Evolutionary conservation across 2,888 invertebrate genomes (phyloP).

Genomic region (Microdon myrmicae): DNA sequence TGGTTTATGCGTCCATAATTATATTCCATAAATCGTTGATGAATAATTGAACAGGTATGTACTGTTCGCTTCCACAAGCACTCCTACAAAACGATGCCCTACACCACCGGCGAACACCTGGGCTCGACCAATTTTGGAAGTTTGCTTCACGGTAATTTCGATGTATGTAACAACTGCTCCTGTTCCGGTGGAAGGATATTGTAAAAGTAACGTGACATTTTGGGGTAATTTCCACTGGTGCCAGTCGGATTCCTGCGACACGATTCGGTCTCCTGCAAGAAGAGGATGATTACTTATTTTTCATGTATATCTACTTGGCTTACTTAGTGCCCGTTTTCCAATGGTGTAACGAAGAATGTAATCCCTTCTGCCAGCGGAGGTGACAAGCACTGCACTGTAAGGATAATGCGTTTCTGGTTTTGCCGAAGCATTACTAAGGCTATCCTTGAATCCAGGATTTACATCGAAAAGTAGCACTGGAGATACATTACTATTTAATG

Average conservation of each 20-base stretch:
- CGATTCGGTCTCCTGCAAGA: slow-evolving; percentile 44
- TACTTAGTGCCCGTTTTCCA: slow-evolving; percentile 32
- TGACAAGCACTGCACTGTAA: too few species aligned
- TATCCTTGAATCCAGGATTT: too few species aligned
- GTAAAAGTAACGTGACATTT: slow-evolving; percentile 39
- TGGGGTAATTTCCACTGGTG: slow-evolving; percentile 30
- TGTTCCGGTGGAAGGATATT: slow-evolving; percentile 43
- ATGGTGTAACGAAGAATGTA: slow-evolving; percentile 17
- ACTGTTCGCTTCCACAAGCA: slow-evolving; percentile 50
- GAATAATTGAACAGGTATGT: slow-evolving; percentile 42
- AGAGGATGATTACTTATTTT: neutral
- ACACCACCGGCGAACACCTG: slow-evolving; percentile 54
- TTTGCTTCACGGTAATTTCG: slow-evolving; percentile 54
- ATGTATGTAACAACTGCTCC: slow-evolving; percentile 52
- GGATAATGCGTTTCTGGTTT: too few species aligned
- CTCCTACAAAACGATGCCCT: slow-evolving; percentile 43
- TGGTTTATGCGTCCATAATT: neutral
- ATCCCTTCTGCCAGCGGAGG: neutral
- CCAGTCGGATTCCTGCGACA: slow-evolving; percentile 34
- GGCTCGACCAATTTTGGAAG: slow-evolving; percentile 48
- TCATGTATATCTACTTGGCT: neutral
- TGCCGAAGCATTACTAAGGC: too few species aligned
- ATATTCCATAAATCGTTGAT: slow-evolving; percentile 38
- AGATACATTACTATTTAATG: too few species aligned
- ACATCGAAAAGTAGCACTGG: too few species aligned